These are phyloP conservation scores for Papilio machaon DNA, from an alignment of 1,140 invertebrate genomes.

Conservation along the genomic window DNA sequence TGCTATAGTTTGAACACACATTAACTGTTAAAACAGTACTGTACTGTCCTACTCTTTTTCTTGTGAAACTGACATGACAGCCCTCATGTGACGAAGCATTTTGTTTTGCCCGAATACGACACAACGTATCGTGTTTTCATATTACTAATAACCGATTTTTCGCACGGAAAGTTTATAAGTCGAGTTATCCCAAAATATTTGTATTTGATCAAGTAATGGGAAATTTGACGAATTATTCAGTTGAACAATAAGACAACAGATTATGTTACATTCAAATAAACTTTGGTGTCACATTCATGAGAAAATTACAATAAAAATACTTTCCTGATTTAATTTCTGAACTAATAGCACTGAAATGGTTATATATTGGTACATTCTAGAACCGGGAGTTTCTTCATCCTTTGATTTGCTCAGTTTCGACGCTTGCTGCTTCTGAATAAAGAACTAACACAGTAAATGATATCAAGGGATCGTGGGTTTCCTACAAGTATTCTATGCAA, in stretches of 20 bases:
- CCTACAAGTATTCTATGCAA: no score
- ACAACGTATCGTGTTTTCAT: slow-evolving; percentile 4
- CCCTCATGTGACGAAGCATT: slow-evolving; percentile 36
- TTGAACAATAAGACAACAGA: neutral
- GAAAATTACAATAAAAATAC: neutral
- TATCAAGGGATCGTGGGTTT: no score
- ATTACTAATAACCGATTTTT: neutral
- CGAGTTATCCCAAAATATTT: slow-evolving; percentile 17
- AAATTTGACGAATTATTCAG: slow-evolving; percentile 7
- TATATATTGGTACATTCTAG: no score
- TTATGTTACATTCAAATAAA: neutral
- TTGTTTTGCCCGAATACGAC: slow-evolving; percentile 36
- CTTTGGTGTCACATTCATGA: neutral
- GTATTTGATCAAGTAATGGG: slow-evolving; percentile 12
- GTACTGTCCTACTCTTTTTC: neutral
- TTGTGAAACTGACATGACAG: no score
- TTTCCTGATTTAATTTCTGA: neutral
- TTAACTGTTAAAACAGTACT: neutral
- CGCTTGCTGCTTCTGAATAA: no score
- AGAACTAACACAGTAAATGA: no score
- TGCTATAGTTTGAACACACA: neutral
- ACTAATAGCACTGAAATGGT: no score
- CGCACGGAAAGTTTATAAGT: slow-evolving; percentile 26
- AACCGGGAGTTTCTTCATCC: no score
- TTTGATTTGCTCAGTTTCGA: no score